Evolutionary conservation across 2,797 vertebrate genomes (phyloP).

Genomic region (Chloroceryle inda): DNA sequence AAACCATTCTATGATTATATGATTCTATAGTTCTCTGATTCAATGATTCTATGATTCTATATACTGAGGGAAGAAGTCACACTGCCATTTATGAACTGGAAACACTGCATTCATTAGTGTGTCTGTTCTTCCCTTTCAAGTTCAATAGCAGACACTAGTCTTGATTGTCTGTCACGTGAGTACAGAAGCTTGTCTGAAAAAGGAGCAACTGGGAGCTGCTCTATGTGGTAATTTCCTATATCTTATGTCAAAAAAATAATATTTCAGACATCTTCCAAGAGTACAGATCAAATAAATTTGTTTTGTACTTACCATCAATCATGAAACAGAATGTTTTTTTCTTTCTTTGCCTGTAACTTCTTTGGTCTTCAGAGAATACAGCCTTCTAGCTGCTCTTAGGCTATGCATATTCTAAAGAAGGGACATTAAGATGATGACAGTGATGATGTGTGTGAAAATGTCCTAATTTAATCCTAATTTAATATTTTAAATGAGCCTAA

Average conservation of each 20-base stretch:
- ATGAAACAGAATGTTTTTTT: background rate
- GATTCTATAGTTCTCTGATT: background rate
- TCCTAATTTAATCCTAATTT: background rate
- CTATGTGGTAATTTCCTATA: background rate
- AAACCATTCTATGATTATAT: background rate
- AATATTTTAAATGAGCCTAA: background rate
- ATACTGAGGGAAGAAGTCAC: background rate
- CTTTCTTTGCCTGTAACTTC: background rate
- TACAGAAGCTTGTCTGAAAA: background rate
- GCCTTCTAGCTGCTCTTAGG: background rate
- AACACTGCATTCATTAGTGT: background rate
- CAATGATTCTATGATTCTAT: background rate
- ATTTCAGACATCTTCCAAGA: background rate
- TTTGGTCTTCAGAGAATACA: background rate
- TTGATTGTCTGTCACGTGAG: background rate
- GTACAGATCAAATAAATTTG: background rate
- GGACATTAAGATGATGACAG: background rate
- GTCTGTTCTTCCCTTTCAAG: background rate
- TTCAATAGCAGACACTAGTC: background rate
- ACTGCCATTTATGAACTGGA: fast-evolving
- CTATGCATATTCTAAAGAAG: background rate
- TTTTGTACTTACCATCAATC: background rate
- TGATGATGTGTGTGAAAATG: background rate
- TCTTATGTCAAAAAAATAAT: background rate
- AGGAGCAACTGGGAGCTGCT: background rate